phyloP scores from a whole-genome alignment of 1,140 invertebrate genomes.

The Laodelphax striatellus region DNA sequence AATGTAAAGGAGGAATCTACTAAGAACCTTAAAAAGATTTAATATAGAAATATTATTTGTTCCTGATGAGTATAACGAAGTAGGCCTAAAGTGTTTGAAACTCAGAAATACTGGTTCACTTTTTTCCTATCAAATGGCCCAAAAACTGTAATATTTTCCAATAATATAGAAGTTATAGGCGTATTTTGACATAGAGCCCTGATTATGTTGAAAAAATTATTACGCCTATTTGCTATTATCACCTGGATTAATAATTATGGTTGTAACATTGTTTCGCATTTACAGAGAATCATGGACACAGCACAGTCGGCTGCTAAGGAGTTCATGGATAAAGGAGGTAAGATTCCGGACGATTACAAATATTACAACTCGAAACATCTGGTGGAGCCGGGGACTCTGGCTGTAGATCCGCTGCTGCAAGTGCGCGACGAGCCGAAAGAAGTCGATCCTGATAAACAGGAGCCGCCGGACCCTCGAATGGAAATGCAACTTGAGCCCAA shows the following conservation, averaged over 20 bases:
- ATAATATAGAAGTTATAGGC: too few relatives aligned
- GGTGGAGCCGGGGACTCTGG: constrained; percentile 30
- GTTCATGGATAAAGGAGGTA: constrained; percentile 37
- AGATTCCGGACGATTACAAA: constrained; percentile 47
- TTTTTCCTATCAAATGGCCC: too few relatives aligned
- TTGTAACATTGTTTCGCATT: background rate
- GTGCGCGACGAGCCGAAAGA: background rate
- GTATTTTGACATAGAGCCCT: too few relatives aligned
- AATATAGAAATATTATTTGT: too few relatives aligned
- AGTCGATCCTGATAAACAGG: constrained; percentile 28
- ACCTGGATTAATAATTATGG: background rate
- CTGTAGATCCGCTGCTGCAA: constrained; percentile 4
- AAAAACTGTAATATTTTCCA: too few relatives aligned
- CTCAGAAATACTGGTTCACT: too few relatives aligned
- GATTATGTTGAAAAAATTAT: too few relatives aligned
- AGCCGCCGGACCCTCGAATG: constrained; percentile 34
- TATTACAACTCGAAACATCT: constrained; percentile 67
- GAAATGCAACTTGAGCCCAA: constrained; percentile 50
- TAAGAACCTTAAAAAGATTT: too few relatives aligned
- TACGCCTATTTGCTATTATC: too few relatives aligned
- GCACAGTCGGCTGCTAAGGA: constrained; percentile 60
- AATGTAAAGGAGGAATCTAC: too few relatives aligned
- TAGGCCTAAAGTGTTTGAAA: too few relatives aligned
- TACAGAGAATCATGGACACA: constrained; percentile 64
- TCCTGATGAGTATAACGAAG: too few relatives aligned